Conservation (phyloP, 2,888 invertebrate species). For the Dione juno region DNA sequence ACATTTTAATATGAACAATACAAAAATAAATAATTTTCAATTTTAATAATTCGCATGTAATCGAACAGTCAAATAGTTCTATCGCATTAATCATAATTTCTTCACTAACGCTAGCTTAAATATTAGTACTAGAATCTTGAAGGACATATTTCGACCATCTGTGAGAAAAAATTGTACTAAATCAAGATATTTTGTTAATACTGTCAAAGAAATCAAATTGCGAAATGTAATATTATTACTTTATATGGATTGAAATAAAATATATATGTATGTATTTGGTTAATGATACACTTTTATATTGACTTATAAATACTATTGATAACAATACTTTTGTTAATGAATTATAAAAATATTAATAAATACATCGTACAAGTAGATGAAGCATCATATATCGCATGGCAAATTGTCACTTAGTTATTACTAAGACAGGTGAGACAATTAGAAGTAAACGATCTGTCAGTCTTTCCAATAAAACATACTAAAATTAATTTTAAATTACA, state of each 20-base stretch:
- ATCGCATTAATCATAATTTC: neutral
- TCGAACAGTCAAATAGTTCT: neutral
- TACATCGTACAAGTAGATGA: neutral
- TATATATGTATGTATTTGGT: too few species aligned
- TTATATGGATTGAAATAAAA: too few species aligned
- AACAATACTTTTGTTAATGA: too few species aligned
- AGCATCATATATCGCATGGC: conserved; percentile 14
- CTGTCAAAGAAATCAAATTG: too few species aligned
- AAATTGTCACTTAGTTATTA: conserved; percentile 11
- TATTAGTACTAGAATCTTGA: neutral
- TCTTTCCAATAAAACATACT: neutral
- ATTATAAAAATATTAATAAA: neutral
- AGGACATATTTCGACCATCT: too few species aligned
- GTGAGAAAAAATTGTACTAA: too few species aligned
- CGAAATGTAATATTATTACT: too few species aligned
- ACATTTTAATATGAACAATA: neutral
- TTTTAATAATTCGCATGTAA: conserved; percentile 5
- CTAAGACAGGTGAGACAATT: neutral
- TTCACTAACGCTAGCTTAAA: neutral
- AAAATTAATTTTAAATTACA: conserved; percentile 8
- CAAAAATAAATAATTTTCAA: neutral
- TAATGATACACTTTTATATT: too few species aligned
- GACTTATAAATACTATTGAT: too few species aligned
- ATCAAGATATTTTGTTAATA: too few species aligned
- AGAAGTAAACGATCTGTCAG: neutral